These are phyloP conservation scores for Clarias macrocephalus DNA, from an alignment of 2,113 vertebrate species.

Conservation along the genomic window DNA sequence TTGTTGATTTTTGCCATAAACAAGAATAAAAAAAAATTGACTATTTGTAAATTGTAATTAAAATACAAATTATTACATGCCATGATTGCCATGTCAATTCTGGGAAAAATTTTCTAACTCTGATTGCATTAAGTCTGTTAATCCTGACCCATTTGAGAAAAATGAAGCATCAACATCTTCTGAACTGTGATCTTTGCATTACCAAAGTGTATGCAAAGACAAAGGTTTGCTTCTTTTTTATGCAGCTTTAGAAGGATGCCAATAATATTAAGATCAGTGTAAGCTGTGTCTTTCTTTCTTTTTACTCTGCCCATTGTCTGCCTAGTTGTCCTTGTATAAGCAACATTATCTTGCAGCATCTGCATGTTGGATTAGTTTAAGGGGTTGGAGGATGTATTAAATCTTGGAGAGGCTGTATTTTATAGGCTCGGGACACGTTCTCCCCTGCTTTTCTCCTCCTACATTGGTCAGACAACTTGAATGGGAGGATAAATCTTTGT, in stretches of 20 bases:
- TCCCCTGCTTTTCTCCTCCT: conserved; percentile 60
- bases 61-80: too few species aligned
- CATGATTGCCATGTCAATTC: too few species aligned
- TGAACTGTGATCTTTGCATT: neutral
- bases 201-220: neutral
- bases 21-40: too few species aligned
- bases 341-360: conserved; percentile 62
- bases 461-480: conserved; percentile 82
- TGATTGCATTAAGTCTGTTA: too few species aligned
- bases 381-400: conserved; percentile 82
- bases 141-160: too few species aligned
- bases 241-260: conserved; percentile 47
- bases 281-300: conserved; percentile 60
- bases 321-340: conserved; percentile 51
- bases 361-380: conserved; percentile 82
- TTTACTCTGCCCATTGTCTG: conserved; percentile 48
- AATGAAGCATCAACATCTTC: too few species aligned
- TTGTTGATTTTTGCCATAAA: too few species aligned
- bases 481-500: conserved; percentile 89
- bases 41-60: too few species aligned
- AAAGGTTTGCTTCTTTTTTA: conserved; percentile 44
- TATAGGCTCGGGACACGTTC: conserved; percentile 72
- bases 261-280: conserved; percentile 55
- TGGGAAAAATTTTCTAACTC: too few species aligned
- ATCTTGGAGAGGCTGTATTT: conserved; percentile 84